Evolutionary conservation across 1,140 invertebrate species (phyloP), one percentile per base, ranked within the genome.

Genomic region (Helicoverpa zea): DNA sequence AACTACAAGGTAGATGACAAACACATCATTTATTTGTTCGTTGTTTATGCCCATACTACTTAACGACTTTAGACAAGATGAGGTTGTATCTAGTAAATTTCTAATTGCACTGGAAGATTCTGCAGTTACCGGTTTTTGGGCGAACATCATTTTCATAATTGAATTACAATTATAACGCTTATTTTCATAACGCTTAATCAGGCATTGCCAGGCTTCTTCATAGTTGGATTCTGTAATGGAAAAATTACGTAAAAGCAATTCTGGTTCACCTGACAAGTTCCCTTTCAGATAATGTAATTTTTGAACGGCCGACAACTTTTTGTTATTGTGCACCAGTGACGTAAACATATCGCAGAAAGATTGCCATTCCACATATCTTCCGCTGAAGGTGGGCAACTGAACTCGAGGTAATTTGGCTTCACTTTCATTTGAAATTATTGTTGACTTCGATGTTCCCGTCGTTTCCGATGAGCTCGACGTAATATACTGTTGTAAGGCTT

Each of bases 141-240:
- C 51, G 81, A 84, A 85, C 56, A 87, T 80, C 29, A 3, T 51
- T 72, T 59, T 82, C 74, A 85, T 63, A n/a, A 85, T 63, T 10
- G 63, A 73, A 73, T 87, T 87, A 10, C 51, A 70, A 43, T 83
- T 84, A 23, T 73, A 85, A 13, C 79, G 54, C 43, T 81, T 84
- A 56, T 86, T 87, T 29, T 88, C 80, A 47, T 88, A 88, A 13
- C 84, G 51, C 54, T 74, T 64, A 29, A 61, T 13, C 52, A 88
- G 54, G 43, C 84, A 70, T 13, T 64, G 76, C 83, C 83, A 88
- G 1, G 85, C 81, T 43, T 86, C 83, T 7, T 73, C 30, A 54
- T 88, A 85, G 72, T 88, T 88, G 4, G n/a, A 35, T 13, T 82
- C 73, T 13, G 85, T 86, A 0, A 70, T 85, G 16, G 78, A 58